Evolutionary conservation across 2,113 vertebrate genomes (phyloP).

Genomic region (Onychostoma macrolepis): DNA sequence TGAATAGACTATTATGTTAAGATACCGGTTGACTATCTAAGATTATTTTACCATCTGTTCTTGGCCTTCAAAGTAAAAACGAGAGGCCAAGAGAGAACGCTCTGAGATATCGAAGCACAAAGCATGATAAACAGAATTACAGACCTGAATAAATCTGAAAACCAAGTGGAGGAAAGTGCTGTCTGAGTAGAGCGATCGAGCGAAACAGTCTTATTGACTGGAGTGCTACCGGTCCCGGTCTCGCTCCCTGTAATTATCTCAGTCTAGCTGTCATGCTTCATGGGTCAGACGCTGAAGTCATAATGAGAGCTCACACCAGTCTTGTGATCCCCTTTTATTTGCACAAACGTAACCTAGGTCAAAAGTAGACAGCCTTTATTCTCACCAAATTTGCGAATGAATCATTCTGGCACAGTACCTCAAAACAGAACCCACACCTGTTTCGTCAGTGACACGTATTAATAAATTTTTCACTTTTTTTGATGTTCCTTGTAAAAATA

Average conservation of each 20-base stretch:
- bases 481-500: background rate
- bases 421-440: background rate
- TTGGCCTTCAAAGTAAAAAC: conserved; percentile 25
- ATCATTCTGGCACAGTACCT: background rate
- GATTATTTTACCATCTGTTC: background rate
- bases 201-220: background rate
- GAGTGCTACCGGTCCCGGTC: background rate
- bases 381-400: background rate
- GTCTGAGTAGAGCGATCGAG: background rate
- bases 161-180: background rate
- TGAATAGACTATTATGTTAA: conserved; percentile 8
- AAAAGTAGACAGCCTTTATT: background rate
- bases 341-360: background rate
- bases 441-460: background rate
- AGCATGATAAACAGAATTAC: background rate
- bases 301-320: conserved; percentile 26
- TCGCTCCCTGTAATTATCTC: conserved; percentile 33
- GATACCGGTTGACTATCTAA: background rate
- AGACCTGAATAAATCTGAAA: conserved; percentile 1
- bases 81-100: background rate
- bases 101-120: conserved; percentile 2
- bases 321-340: conserved; percentile 33
- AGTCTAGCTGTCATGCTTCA: conserved; percentile 25
- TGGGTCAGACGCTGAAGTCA: conserved; percentile 38
- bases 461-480: background rate